Evolutionary conservation across 2,888 invertebrate genomes (phyloP), one percentile per base, ranked within the genome.

Genomic region (Drosophila cognata): DNA sequence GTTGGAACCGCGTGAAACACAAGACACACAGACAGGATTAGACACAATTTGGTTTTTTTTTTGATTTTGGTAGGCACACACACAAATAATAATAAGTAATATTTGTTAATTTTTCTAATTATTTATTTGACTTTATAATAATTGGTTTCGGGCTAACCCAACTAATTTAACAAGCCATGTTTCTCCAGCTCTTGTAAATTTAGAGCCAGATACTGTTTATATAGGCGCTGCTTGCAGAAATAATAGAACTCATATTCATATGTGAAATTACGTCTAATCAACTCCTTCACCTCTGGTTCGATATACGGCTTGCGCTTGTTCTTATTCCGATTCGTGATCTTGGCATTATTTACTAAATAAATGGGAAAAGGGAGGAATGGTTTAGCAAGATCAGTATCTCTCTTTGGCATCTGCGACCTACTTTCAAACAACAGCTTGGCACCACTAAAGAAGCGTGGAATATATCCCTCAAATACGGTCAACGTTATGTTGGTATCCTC

Each of bases 161-260:
- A 25, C 16, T 88, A 82, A 21, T 80, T 68, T 29, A 89, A 35
- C 43, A 91, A 59, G 62, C 84, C 86, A 31, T 82, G 77, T 62
- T 78, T 74, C 29, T 84, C 63, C 71, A 91, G 62, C 41, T 88
- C 77, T 11, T 74, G 60, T 48, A 89, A 38, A 46, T 90, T 78
- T 16, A 91, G 71, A 6, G 97, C 97, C 73, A 95, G 94, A 59
- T 96, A 94, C 88, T 97, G 97, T 91, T 95, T 94, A 89, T 97
- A 96, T 25, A 98, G 94, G 84, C 97, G 94, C 91, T 97, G 97
- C 85, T 95, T 95, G 92, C 97, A 97, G 92, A 97, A 98, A 91
- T 97, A 95, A 92, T 97, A 98, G 92, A 98, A 97, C 89, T 98
- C 97, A 16, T 97, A 96, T 93, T 98, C 97, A 59, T 96, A 94